These are phyloP conservation scores for Hozukius guyotensis DNA, from an alignment of 2,797 vertebrate genomes.

Conservation along the genomic window DNA sequence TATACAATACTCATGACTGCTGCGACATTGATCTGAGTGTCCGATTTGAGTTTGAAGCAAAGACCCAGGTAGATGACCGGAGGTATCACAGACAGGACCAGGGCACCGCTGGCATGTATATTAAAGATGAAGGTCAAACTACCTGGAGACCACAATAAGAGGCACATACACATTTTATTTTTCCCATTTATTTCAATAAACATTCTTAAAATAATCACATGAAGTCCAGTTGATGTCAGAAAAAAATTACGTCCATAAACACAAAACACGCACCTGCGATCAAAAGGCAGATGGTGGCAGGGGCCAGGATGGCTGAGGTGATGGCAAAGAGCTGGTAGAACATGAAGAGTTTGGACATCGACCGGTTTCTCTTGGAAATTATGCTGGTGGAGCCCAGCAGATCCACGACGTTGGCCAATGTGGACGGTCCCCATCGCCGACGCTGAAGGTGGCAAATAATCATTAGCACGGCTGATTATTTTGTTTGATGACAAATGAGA, in stretches of 20 bases:
- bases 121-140: conserved; percentile 56
- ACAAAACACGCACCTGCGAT: conserved; percentile 70
- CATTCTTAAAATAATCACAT: not conserved
- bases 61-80: conserved; percentile 70
- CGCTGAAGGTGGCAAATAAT: conserved; percentile 44
- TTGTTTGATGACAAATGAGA: not conserved
- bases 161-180: not conserved
- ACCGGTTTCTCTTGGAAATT: conserved; percentile 70
- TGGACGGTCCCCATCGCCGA: conserved; percentile 83
- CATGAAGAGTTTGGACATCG: conserved; percentile 79
- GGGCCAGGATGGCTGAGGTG: conserved; percentile 69
- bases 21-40: conserved; percentile 79
- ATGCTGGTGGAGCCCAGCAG: conserved; percentile 63
- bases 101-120: not conserved
- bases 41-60: conserved; percentile 79
- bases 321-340: conserved; percentile 79
- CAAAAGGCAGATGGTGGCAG: conserved; percentile 80
- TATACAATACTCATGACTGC: conserved; percentile 75
- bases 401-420: conserved; percentile 79
- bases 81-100: conserved; percentile 67
- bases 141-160: conserved; percentile 56
- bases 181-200: not conserved
- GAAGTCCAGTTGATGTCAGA: not conserved
- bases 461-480: not conserved
- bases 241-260: not conserved